phyloP scores from a whole-genome alignment of 2,888 invertebrate genomes.

The Acronicta psi region DNA sequence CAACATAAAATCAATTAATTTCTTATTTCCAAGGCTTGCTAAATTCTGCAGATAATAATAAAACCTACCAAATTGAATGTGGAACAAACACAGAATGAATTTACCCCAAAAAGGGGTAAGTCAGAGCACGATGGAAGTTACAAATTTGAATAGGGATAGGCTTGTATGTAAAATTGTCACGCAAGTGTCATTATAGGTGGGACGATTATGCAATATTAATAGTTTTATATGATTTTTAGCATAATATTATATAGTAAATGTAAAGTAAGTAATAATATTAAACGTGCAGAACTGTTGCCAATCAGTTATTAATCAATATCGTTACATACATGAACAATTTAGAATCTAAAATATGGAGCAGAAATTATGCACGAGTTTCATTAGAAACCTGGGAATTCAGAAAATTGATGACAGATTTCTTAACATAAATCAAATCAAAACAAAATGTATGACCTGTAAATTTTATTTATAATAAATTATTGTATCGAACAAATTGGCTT shows the following conservation, averaged over 20 bases:
- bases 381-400: too few relatives aligned
- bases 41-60: too few relatives aligned
- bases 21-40: too few relatives aligned
- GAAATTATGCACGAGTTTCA: too few relatives aligned
- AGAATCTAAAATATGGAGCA: neutral
- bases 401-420: too few relatives aligned
- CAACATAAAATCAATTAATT: too few relatives aligned
- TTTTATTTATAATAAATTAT: constrained; percentile 22
- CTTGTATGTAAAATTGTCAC: constrained; percentile 68
- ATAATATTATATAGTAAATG: constrained; percentile 20
- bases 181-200: constrained; percentile 76
- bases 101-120: constrained; percentile 69
- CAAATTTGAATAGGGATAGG: constrained; percentile 85
- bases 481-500: constrained; percentile 67
- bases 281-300: constrained; percentile 12
- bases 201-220: constrained; percentile 85
- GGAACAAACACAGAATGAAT: constrained; percentile 67
- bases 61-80: constrained; percentile 51
- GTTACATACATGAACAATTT: neutral
- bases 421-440: constrained; percentile 2
- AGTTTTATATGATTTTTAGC: constrained; percentile 56
- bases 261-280: constrained; percentile 24
- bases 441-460: constrained; percentile 14
- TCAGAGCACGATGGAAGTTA: constrained; percentile 89
- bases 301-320: constrained; percentile 5